Evolutionary conservation across 2,113 vertebrate species (phyloP), one percentile per base, ranked within the genome.

Genomic region (Thermophis baileyi): DNA sequence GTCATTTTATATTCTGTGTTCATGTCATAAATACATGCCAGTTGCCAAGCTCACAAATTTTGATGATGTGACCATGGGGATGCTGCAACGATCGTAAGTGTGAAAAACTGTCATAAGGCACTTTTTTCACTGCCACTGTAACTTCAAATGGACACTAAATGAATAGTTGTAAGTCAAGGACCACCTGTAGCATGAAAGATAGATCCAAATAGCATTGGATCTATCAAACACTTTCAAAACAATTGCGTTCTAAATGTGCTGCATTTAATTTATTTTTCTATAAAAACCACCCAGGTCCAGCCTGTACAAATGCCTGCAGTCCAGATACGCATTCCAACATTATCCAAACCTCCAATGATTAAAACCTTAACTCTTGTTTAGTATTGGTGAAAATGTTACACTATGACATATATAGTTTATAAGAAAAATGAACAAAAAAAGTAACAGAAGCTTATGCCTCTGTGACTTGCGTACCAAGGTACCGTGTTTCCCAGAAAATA

Each of bases 181-280:
- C 10, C 30, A 27, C 9, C 25, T 60, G 27, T 16, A 53, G n/a
- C 11, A 3, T 22, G 3, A n/a, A 47, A 87, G 47, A 87, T 87
- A 30, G 47, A 30, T 50, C 27, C 27, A n/a, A 87, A 44, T 25
- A 51, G 86, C 22, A 7, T 30, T 35, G 14, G 12, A 6, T 35
- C 14, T 35, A 18, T 74, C 27, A 63, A 63, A 63, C 30, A 27
- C n/a, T 35, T 94, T 55, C 63, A 92, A 86, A 44, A 86, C 25
- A 47, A 49, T 86, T 47, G 25, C 10, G 40, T 40, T 50, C 46
- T 54, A 44, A 88, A 55, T 60, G 89, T 94, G 90, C 8, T 49
- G 94, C 93, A 93, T 85, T 35, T 1, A 35, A 93, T 85, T 35
- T 1, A 35, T 88, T 91, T 93, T 69, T 93, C 90, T 95, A 55